Percentiles rank a stretch among this genome's conserved stretches.
phyloP scores from a whole-genome alignment of 2,797 vertebrate genomes.

The Otolemur crassicaudatus region DNA sequence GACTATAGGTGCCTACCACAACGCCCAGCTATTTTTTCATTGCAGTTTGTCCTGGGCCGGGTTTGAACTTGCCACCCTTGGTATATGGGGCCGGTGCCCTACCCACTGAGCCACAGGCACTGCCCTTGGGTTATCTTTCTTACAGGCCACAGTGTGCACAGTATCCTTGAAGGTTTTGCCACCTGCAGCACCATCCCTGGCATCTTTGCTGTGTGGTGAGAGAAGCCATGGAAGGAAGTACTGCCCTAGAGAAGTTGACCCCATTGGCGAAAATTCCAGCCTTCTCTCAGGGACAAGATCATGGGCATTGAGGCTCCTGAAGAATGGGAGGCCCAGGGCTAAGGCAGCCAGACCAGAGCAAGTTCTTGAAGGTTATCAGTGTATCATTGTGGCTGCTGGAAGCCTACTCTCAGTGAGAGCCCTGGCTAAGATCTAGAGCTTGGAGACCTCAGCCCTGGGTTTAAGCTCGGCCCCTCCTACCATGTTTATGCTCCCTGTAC shows the following conservation, averaged over 20 bases:
- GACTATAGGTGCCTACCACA: no score
- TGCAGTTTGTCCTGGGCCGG: no score
- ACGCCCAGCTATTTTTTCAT: no score
- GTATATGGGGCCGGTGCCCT: no score
- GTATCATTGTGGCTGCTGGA: not conserved
- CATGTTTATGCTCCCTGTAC: fast-evolving
- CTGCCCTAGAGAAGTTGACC: not conserved
- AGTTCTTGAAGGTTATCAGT: not conserved
- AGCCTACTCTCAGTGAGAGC: not conserved
- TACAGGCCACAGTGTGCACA: not conserved
- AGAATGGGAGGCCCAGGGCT: not conserved
- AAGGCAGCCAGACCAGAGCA: not conserved
- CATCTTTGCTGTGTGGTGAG: not conserved
- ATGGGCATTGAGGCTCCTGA: not conserved
- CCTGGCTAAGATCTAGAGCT: not conserved
- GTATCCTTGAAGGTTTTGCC: not conserved
- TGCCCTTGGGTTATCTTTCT: not conserved
- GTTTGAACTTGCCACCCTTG: no score
- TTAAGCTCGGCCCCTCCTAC: not conserved
- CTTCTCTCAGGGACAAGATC: not conserved
- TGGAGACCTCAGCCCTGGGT: not conserved
- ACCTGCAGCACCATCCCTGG: not conserved
- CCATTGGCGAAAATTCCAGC: not conserved
- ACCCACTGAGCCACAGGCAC: no score
- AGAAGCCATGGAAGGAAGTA: not conserved